Conservation (phyloP, 2,888 invertebrate genomes). For the Agrochola macilenta region DNA sequence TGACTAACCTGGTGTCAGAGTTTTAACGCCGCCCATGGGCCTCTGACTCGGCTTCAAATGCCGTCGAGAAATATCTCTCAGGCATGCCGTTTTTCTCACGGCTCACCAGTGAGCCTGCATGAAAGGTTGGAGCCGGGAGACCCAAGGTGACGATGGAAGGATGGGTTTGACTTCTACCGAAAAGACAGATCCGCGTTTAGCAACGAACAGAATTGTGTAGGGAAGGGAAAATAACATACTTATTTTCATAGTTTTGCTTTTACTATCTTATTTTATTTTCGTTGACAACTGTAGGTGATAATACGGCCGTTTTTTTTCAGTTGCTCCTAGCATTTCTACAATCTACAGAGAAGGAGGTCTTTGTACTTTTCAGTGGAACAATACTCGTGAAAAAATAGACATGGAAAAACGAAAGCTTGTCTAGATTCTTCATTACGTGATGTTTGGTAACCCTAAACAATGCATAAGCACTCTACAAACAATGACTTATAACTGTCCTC, state of each 20-base stretch:
- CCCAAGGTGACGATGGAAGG: background rate
- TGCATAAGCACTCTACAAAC: conserved; percentile 17
- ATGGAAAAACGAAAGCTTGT: background rate
- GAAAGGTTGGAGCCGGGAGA: background rate
- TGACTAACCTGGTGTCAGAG: no score
- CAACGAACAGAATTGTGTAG: background rate
- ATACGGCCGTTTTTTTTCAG: no score
- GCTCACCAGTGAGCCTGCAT: background rate
- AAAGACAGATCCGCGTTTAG: background rate
- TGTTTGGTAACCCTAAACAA: conserved; percentile 30
- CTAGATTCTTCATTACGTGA: background rate
- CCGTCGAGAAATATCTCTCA: no score
- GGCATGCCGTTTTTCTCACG: no score
- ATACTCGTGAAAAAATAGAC: background rate
- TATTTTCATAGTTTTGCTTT: background rate
- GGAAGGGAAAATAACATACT: background rate
- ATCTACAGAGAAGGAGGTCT: background rate
- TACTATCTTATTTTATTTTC: background rate
- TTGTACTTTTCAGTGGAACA: background rate
- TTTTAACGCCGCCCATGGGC: no score
- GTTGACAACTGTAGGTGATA: background rate
- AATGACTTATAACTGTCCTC: conserved; percentile 50
- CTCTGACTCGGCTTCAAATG: no score
- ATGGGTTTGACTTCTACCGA: background rate
- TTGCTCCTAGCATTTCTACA: background rate